Conservation (phyloP, 1,140 invertebrate genomes). For the Drosophila virilis region DNA sequence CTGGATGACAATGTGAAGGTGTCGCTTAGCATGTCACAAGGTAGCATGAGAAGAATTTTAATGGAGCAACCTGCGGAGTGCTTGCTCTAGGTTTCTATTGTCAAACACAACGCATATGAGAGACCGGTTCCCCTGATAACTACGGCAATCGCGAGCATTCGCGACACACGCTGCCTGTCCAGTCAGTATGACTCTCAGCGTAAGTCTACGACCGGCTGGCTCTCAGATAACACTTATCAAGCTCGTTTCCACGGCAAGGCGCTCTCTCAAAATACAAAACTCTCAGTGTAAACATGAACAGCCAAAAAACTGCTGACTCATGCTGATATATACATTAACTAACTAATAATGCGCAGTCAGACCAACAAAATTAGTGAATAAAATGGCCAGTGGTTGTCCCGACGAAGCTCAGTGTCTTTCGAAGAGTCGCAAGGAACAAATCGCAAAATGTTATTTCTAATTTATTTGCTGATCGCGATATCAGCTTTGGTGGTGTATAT, state of each 20-base stretch:
- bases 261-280: not conserved
- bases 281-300: not conserved
- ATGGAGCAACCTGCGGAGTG: not conserved
- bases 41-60: not conserved
- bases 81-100: not conserved
- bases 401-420: slow-evolving; percentile 1
- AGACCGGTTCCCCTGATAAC: not conserved
- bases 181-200: not conserved
- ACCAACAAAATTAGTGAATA: not conserved
- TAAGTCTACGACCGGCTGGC: not conserved
- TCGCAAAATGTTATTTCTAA: slow-evolving; percentile 48
- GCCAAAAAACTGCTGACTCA: not conserved
- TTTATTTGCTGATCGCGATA: slow-evolving; percentile 54
- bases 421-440: not conserved
- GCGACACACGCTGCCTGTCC: not conserved
- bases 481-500: slow-evolving; percentile 47
- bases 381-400: not conserved
- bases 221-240: not conserved
- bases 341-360: not conserved
- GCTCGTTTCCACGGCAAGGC: not conserved
- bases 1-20: too few species aligned
- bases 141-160: not conserved
- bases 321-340: not conserved
- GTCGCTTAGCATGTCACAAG: not conserved
- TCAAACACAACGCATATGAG: not conserved